Base-by-base conservation (phyloP, 2,113 vertebrate genomes). In the Sylvia atricapilla region DNA sequence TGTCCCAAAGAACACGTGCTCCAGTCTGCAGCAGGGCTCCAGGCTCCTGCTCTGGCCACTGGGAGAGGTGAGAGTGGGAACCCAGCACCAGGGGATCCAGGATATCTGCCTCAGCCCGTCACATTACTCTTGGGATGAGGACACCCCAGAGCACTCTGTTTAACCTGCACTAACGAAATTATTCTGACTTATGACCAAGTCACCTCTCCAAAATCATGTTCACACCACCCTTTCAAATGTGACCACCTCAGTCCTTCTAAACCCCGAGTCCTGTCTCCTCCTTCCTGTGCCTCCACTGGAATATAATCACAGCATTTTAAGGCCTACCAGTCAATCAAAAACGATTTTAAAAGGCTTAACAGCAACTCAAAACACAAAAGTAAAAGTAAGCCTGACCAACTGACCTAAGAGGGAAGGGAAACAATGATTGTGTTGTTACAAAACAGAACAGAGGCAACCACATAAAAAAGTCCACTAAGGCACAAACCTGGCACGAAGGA, bases 21-120 rank as follows among this genome's bases (percentile, higher is more conserved):
- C 47, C 47, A 46, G 47, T 9, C 52, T 33, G 66, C 23, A 10
- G 0, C 0, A 0, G 22, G 15, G 44, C 15, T 5, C 33, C 2
- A 8, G 46, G 43, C 43, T 6, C 58, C 7, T 37, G 76, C 52
- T 9, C 14, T 5, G 43, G 16, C 23, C 8, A 2, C n/a, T 8
- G 79, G 77, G 64, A 66, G 50, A 31, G 52, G 13, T 2, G n/a
- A 25, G n/a, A 52, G 35, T 7, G 73, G 44, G 46, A 83, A 15
- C 25, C 0, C 5, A 47, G 31, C 35, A 23, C 2, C 24, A 9
- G 55, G 56, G 74, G 52, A 82, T 28, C 28, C 52, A 62, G 2
- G 18, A 12, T 0, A 39, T 3, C 85, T 31, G 22, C 52, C 78
- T 35, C 62, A 17, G 18, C 27, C 46, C 62, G 28, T 17, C 77